Conservation (phyloP, 2,113 vertebrate genomes). For the Thamnaconus septentrionalis region DNA sequence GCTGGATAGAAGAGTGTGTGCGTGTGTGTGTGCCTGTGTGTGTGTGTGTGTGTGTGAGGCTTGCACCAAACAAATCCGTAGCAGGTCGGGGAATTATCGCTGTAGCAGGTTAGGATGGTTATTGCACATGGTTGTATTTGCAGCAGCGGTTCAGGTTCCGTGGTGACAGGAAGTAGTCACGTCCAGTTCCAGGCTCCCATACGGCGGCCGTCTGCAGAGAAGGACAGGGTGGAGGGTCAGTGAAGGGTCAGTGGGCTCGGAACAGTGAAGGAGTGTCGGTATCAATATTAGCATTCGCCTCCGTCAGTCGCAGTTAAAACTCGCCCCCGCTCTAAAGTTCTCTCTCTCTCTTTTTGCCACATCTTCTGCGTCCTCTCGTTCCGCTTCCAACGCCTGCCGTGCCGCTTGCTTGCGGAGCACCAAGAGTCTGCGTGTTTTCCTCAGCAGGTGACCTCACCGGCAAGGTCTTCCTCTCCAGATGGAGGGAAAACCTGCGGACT, state of each 20-base stretch:
- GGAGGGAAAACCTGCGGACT: conserved; percentile 21
- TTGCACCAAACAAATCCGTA: conserved; percentile 1
- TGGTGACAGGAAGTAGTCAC: too few relatives aligned
- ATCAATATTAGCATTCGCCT: too few relatives aligned
- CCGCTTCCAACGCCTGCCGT: conserved; percentile 10
- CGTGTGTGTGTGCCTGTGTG: conserved; percentile 18
- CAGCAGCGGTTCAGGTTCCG: not conserved
- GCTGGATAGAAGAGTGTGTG: not conserved
- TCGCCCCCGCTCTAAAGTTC: too few relatives aligned
- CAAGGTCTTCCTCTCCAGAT: conserved; percentile 33
- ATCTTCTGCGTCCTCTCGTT: not conserved
- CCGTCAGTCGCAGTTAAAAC: too few relatives aligned
- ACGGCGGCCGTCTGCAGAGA: too few relatives aligned
- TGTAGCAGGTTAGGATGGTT: not conserved
- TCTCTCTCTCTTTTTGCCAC: not conserved
- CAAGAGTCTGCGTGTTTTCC: conserved; percentile 21
- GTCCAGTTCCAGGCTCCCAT: too few relatives aligned
- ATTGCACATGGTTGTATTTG: not conserved
- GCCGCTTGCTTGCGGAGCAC: conserved; percentile 8
- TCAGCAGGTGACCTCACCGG: conserved; percentile 16
- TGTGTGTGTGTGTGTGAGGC: conserved; percentile 21
- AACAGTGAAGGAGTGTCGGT: conserved; percentile 11
- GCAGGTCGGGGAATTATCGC: not conserved
- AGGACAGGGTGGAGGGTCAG: conserved; percentile 14
- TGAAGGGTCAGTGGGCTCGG: not conserved